A percentile compares a stretch with the other conserved stretches of the same genome.
Evolutionary conservation across 1,140 invertebrate species (phyloP).

Genomic region (Papilio polytes): DNA sequence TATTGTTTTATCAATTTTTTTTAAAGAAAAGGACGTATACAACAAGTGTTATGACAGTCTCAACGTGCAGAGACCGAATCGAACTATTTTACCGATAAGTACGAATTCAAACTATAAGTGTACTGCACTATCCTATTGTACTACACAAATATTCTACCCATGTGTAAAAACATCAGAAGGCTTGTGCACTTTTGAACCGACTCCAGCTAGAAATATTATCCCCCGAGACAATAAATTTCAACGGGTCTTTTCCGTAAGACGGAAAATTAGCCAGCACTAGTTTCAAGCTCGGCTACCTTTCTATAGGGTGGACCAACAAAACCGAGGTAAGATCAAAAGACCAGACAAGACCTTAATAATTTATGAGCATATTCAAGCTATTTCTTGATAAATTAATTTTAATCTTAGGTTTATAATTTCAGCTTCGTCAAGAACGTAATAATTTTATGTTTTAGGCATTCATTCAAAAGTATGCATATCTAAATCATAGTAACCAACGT

Average conservation of each 20-base stretch:
- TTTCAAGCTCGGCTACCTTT: conserved; percentile 35
- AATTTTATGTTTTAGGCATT: not conserved
- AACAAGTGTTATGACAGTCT: too few species aligned
- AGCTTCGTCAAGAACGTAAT: not conserved
- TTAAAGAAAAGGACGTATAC: too few species aligned
- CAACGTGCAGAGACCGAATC: too few species aligned
- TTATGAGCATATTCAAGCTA: not conserved
- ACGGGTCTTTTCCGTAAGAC: conserved; percentile 39
- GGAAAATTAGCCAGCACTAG: conserved; percentile 49
- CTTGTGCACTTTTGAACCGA: conserved; percentile 48
- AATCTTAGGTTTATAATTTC: not conserved
- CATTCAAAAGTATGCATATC: too few species aligned
- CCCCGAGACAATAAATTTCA: conserved; percentile 52
- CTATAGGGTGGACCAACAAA: conserved; percentile 24
- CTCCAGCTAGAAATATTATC: conserved; percentile 55
- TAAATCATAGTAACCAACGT: too few species aligned
- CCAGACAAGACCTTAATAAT: not conserved
- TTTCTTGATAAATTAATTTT: not conserved
- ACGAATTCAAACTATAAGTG: too few species aligned
- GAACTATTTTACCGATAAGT: too few species aligned
- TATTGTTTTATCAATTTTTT: too few species aligned
- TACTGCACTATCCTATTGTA: not conserved
- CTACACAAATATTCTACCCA: not conserved
- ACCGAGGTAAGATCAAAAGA: conserved; percentile 31
- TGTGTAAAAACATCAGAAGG: not conserved